These are phyloP conservation scores for Caenorhabditis latens DNA, from an alignment of 1,140 invertebrate genomes.

Conservation along the genomic window DNA sequence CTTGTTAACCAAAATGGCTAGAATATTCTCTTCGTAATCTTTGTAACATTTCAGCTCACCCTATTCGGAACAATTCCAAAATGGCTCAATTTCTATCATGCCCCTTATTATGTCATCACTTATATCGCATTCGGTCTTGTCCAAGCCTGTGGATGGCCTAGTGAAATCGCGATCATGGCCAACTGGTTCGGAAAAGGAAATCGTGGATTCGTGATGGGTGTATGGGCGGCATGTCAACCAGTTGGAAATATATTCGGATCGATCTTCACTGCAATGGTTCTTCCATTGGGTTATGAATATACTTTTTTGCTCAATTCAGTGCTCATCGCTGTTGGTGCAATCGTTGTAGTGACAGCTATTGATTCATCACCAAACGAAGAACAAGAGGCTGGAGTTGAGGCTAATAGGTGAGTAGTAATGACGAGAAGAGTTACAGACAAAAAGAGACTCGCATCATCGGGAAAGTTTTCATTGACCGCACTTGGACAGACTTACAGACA, in stretches of 20 bases:
- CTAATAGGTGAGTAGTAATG: slow-evolving; percentile 35
- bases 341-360: slow-evolving; percentile 78
- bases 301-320: slow-evolving; percentile 79
- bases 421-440: neutral
- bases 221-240: slow-evolving; percentile 80
- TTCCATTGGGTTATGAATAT: slow-evolving; percentile 80
- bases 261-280: slow-evolving; percentile 78
- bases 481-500: too few species aligned
- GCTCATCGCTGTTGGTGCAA: slow-evolving; percentile 78
- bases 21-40: too few species aligned
- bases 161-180: slow-evolving; percentile 78
- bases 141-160: slow-evolving; percentile 79
- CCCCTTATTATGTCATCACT: slow-evolving; percentile 78
- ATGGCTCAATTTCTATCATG: slow-evolving; percentile 79
- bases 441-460: too few species aligned
- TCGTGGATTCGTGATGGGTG: slow-evolving; percentile 79
- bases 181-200: slow-evolving; percentile 79
- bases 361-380: slow-evolving; percentile 76
- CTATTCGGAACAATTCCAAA: slow-evolving; percentile 80
- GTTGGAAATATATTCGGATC: slow-evolving; percentile 81
- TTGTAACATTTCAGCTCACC: slow-evolving; percentile 77
- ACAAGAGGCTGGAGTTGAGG: slow-evolving; percentile 57
- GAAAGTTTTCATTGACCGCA: too few species aligned
- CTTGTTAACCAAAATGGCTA: too few species aligned
- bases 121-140: slow-evolving; percentile 78